phyloP scores from a whole-genome alignment of 2,113 vertebrate genomes.

The Phaethornis superciliosus region DNA sequence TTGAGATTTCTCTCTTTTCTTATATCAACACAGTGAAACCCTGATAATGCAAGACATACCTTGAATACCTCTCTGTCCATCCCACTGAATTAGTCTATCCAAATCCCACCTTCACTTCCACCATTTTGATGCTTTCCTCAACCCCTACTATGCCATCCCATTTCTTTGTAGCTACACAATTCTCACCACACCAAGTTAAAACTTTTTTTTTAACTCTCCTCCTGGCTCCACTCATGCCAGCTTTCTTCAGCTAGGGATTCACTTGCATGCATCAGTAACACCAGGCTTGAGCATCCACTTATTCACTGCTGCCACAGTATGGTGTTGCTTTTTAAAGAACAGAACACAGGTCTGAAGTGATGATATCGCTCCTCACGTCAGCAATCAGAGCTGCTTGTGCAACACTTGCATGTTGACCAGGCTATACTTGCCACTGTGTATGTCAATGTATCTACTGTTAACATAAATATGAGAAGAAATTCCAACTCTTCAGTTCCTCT shows the following conservation, averaged over 20 bases:
- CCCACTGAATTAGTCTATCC: background rate
- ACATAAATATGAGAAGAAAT: background rate
- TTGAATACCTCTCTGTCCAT: background rate
- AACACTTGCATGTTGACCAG: background rate
- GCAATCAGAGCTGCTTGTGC: fast-evolving
- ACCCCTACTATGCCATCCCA: background rate
- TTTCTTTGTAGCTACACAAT: background rate
- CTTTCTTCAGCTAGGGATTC: background rate
- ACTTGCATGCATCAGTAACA: background rate
- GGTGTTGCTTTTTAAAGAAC: background rate
- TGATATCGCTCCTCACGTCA: background rate
- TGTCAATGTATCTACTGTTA: background rate
- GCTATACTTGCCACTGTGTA: background rate
- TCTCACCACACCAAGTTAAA: background rate
- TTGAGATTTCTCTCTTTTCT: background rate
- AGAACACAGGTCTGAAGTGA: background rate
- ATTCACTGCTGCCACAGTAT: background rate
- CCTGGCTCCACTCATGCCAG: background rate
- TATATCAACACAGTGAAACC: background rate
- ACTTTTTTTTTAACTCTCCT: background rate
- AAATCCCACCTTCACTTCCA: background rate
- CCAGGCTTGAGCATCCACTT: background rate
- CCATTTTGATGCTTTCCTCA: background rate
- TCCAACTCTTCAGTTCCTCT: background rate
- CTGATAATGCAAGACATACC: background rate